Conservation (phyloP, 2,888 invertebrate species). For the Portevinia maculata region DNA sequence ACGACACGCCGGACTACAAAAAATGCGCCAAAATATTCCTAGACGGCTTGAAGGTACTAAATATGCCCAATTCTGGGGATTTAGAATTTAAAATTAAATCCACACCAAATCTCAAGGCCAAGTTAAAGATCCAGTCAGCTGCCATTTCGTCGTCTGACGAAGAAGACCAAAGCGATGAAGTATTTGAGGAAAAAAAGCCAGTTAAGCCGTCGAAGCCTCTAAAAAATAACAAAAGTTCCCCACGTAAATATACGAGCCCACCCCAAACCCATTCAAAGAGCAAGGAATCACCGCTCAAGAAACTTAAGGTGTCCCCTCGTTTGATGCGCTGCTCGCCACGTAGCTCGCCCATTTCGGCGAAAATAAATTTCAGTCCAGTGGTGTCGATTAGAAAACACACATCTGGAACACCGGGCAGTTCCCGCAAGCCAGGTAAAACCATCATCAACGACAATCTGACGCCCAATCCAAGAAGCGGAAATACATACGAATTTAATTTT, state of each 20-base stretch:
- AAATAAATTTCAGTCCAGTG: constrained; percentile 79
- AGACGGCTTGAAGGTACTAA: constrained; percentile 86
- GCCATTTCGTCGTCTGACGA: not conserved
- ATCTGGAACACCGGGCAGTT: constrained; percentile 57
- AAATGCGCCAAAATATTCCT: constrained; percentile 87
- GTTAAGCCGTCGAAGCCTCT: constrained; percentile 16
- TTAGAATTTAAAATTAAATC: constrained; percentile 82
- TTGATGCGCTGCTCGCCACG: constrained; percentile 31
- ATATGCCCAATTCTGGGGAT: constrained; percentile 84
- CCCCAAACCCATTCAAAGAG: constrained; percentile 18
- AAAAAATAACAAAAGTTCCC: constrained; percentile 6
- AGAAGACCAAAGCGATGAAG: constrained; percentile 36
- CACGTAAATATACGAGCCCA: not conserved
- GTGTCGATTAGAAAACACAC: constrained; percentile 67
- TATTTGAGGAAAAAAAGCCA: constrained; percentile 48
- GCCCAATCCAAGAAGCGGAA: constrained; percentile 79
- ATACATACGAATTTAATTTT: constrained; percentile 82
- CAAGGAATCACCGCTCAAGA: constrained; percentile 44
- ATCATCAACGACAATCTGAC: constrained; percentile 81
- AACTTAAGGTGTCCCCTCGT: constrained; percentile 36
- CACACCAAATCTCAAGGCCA: constrained; percentile 35
- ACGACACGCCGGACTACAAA: constrained; percentile 89
- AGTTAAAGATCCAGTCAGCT: constrained; percentile 41
- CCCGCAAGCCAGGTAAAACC: constrained; percentile 79
- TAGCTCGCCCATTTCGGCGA: constrained; percentile 75